Percentiles rank a stretch among this genome's conserved stretches.
phyloP scores from a whole-genome alignment of 2,888 invertebrate genomes.

The Thera britannica region DNA sequence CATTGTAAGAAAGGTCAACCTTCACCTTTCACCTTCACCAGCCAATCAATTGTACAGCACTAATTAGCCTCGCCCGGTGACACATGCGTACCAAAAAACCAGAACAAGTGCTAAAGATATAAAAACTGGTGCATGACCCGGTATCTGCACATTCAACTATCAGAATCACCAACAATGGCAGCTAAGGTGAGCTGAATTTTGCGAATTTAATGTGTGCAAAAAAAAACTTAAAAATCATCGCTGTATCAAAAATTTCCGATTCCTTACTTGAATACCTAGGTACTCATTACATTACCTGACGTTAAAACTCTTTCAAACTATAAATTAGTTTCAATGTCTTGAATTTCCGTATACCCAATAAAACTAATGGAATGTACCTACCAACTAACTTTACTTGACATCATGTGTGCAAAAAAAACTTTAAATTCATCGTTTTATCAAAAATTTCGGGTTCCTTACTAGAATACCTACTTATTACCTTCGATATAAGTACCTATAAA shows the following conservation, averaged over 20 bases:
- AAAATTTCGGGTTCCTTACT: too few relatives aligned
- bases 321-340: constrained; percentile 4
- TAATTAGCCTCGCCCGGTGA: constrained; percentile 50
- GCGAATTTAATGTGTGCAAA: constrained; percentile 14
- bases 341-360: constrained; percentile 12
- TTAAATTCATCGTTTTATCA: too few relatives aligned
- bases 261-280: not conserved
- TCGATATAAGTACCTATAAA: too few relatives aligned
- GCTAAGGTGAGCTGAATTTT: constrained; percentile 60
- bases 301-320: constrained; percentile 5
- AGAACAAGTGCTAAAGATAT: constrained; percentile 57
- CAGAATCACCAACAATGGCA: constrained; percentile 69
- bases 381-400: too few relatives aligned
- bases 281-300: constrained; percentile 6
- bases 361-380: not conserved
- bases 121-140: constrained; percentile 60
- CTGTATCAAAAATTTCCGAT: not conserved
- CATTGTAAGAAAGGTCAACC: constrained; percentile 43
- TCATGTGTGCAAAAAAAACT: too few relatives aligned
- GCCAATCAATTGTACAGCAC: constrained; percentile 49
- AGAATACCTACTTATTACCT: too few relatives aligned
- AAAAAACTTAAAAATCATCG: not conserved
- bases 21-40: constrained; percentile 66
- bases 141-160: constrained; percentile 60
- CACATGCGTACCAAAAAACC: constrained; percentile 39